Evolutionary conservation across 2,888 invertebrate species (phyloP).

Genomic region (Stegana nigrithorax): DNA sequence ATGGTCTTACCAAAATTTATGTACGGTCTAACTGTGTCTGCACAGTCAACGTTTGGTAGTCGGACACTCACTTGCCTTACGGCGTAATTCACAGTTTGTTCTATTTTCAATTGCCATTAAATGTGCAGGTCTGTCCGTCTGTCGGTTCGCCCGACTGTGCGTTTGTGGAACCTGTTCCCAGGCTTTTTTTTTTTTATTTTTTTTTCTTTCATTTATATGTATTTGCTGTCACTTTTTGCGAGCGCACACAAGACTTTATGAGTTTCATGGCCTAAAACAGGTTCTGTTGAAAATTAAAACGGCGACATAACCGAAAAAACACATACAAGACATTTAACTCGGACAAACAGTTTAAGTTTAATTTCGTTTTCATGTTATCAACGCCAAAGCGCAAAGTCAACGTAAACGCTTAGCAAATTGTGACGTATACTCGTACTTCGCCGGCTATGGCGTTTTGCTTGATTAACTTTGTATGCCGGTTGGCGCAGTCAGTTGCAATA

Average conservation of each 20-base stretch:
- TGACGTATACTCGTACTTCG: neutral
- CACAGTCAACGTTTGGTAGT: neutral
- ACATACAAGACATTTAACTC: neutral
- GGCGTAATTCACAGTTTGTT: slow-evolving; percentile 48
- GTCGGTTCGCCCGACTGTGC: neutral
- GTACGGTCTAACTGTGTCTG: neutral
- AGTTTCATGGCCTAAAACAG: slow-evolving; percentile 9
- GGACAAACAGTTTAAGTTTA: slow-evolving; percentile 16
- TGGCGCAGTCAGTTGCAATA: no score
- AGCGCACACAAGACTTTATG: neutral
- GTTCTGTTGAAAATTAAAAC: neutral
- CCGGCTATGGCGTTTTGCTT: slow-evolving; percentile 1
- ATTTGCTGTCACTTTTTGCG: neutral
- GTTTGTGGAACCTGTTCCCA: slow-evolving; percentile 6
- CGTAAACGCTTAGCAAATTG: neutral
- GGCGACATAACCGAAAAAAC: neutral
- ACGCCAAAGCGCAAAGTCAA: neutral
- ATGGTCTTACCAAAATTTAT: neutral
- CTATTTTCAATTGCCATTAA: slow-evolving; percentile 47
- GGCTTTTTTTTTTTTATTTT: neutral
- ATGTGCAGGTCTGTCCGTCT: neutral
- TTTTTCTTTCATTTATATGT: no score
- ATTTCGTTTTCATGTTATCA: slow-evolving; percentile 6
- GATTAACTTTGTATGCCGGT: neutral
- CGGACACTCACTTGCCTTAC: neutral